A percentile compares a stretch with the other conserved stretches of the same genome.
Evolutionary conservation across 2,888 invertebrate genomes (phyloP).

Genomic region (Brenthis daphne): DNA sequence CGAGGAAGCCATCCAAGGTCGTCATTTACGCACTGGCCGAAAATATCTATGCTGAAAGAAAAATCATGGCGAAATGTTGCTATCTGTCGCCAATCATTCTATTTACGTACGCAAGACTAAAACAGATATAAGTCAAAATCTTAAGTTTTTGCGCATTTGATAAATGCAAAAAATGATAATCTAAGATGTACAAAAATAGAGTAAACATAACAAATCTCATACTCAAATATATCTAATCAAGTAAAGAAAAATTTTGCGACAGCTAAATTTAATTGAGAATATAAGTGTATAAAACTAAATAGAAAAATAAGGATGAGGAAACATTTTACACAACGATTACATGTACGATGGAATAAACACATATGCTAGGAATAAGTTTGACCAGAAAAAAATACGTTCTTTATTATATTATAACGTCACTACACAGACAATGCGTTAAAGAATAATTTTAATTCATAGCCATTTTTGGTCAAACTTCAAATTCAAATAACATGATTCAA

Average conservation of each 20-base stretch:
- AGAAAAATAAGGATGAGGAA: background rate
- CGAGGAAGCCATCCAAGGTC: slow-evolving; percentile 17
- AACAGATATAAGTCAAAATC: background rate
- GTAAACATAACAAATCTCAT: background rate
- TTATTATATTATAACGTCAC: no score
- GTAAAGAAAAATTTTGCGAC: background rate
- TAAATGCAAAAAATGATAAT: background rate
- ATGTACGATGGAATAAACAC: background rate
- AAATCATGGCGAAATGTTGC: slow-evolving; percentile 2
- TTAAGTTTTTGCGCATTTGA: background rate
- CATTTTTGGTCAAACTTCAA: slow-evolving; percentile 42
- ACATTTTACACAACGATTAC: background rate
- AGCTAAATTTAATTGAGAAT: background rate
- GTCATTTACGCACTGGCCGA: slow-evolving; percentile 9
- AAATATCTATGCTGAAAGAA: slow-evolving; percentile 16
- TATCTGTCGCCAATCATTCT: slow-evolving; percentile 13
- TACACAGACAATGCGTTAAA: background rate
- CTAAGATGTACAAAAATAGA: no score
- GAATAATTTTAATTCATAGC: background rate
- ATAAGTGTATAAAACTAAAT: no score
- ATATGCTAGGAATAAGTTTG: slow-evolving; percentile 12
- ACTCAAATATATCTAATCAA: background rate
- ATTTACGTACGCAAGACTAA: slow-evolving; percentile 11
- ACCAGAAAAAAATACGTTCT: slow-evolving; percentile 2
- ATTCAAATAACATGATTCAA: slow-evolving; percentile 50